These are phyloP conservation scores for Danionella dracula DNA, from an alignment of 2,797 vertebrate genomes.

Conservation along the genomic window DNA sequence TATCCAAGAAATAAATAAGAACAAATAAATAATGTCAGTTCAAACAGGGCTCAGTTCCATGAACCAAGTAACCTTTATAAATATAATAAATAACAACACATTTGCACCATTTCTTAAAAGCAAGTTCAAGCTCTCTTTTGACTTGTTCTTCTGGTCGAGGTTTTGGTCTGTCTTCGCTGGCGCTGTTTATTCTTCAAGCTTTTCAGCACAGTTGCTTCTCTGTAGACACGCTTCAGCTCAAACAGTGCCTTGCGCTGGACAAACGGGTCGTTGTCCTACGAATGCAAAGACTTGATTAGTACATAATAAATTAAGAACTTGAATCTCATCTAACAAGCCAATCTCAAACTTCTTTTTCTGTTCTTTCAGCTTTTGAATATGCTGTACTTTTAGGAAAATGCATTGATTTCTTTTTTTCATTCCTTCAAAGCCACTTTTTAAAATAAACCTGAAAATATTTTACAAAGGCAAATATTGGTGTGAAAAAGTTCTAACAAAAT, in stretches of 20 bases:
- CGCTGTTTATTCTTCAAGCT: background rate
- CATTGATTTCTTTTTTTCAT: too few species aligned
- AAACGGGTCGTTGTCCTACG: constrained; percentile 32
- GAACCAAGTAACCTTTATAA: background rate
- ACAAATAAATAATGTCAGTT: constrained; percentile 38
- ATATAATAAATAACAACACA: constrained; percentile 29
- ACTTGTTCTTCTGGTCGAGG: background rate
- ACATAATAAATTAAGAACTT: too few species aligned
- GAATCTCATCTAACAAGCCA: too few species aligned
- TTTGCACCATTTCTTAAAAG: background rate
- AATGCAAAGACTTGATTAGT: background rate
- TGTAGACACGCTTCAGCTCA: constrained; percentile 39
- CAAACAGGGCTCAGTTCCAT: background rate
- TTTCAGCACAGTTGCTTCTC: constrained; percentile 5
- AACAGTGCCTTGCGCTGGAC: constrained; percentile 42
- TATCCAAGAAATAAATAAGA: constrained; percentile 19
- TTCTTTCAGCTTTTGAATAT: too few species aligned
- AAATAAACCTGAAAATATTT: too few species aligned
- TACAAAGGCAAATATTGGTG: too few species aligned
- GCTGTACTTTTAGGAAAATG: too few species aligned
- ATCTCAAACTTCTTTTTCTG: too few species aligned
- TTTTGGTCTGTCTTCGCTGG: constrained; percentile 34
- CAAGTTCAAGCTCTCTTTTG: background rate
- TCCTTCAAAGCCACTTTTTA: too few species aligned
- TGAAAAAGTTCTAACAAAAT: too few species aligned